These are phyloP conservation scores for Corythornis leucogaster DNA, from an alignment of 2,797 vertebrate species.

Conservation along the genomic window DNA sequence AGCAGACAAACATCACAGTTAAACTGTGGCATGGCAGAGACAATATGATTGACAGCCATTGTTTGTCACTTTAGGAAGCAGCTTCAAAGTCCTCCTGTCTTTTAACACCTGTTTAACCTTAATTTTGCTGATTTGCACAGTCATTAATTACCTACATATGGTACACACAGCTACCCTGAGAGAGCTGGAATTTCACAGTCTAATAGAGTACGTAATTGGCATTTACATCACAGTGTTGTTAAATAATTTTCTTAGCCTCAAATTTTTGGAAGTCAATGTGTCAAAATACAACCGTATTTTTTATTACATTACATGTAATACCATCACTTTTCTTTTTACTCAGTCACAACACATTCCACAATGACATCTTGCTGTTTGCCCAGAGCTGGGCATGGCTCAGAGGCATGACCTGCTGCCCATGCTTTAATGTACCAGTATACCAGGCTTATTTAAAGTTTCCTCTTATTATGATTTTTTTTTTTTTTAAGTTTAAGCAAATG, in stretches of 20 bases:
- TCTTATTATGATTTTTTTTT: neutral
- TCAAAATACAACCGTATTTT: neutral
- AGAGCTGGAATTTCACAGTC: neutral
- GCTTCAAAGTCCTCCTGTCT: neutral
- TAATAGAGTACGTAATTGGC: neutral
- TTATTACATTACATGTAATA: neutral
- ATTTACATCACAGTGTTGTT: neutral
- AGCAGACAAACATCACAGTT: neutral
- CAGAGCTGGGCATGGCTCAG: fast-evolving
- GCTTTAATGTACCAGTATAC: neutral
- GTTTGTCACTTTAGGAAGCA: neutral
- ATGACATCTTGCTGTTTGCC: neutral
- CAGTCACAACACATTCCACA: neutral
- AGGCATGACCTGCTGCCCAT: neutral
- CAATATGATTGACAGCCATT: neutral
- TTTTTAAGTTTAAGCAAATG: neutral
- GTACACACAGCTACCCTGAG: neutral
- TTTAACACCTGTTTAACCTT: neutral
- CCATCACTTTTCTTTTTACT: neutral
- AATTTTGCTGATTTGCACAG: neutral
- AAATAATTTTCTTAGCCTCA: neutral
- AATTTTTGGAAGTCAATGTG: neutral
- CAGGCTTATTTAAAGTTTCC: neutral
- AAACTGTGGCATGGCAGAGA: neutral
- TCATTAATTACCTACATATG: neutral